phyloP scores from a whole-genome alignment of 1,140 invertebrate genomes.

The Muscidifurax raptorellus region DNA sequence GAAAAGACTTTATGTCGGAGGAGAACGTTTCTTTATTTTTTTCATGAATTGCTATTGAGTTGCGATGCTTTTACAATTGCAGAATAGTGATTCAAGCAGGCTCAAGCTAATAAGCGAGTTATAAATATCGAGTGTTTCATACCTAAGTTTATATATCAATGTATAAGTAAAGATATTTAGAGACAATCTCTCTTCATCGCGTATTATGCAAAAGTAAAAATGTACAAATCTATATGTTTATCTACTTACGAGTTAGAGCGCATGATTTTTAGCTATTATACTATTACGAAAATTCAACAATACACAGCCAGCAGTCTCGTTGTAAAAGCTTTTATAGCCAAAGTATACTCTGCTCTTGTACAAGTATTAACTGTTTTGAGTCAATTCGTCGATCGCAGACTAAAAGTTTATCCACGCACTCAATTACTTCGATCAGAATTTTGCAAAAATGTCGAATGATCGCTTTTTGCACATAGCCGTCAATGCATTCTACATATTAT shows the following conservation, averaged over 20 bases:
- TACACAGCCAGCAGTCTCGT: constrained; percentile 47
- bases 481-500: neutral
- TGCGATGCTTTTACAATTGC: too few relatives aligned
- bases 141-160: too few relatives aligned
- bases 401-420: neutral
- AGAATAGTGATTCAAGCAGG: too few relatives aligned
- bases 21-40: too few relatives aligned
- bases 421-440: neutral
- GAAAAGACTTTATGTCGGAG: too few relatives aligned
- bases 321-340: neutral
- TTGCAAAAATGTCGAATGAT: neutral
- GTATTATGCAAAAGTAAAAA: neutral
- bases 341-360: neutral
- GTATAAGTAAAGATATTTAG: too few relatives aligned
- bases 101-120: constrained; percentile 17
- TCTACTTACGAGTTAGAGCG: neutral
- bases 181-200: too few relatives aligned
- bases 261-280: constrained; percentile 20
- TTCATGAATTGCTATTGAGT: too few relatives aligned
- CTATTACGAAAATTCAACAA: constrained; percentile 21
- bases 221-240: constrained; percentile 17
- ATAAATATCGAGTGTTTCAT: neutral
- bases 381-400: neutral
- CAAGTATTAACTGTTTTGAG: too few relatives aligned
- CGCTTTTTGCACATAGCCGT: neutral